Base-by-base conservation (phyloP, 64 coral and sea anemone species). In the Stichodactyla mertensii region DNA sequence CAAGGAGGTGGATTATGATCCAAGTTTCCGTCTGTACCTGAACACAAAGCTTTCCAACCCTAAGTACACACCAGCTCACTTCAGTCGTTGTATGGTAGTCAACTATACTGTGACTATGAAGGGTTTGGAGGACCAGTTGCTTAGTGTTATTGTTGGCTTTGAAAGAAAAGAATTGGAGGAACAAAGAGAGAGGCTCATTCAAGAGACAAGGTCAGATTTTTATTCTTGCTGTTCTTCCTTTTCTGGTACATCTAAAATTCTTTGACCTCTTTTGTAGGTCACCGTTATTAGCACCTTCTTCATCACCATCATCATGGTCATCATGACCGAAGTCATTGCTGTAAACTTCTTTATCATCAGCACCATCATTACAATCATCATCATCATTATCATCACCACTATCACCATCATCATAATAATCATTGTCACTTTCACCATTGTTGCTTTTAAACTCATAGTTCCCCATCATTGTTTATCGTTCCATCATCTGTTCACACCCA, bases 121-220 rank as follows among this genome's bases (percentile, higher is more conserved):
- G 83, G 95, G 95, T 26, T 54, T 97, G 12, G 95, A 97, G 64
- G 95, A 97, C 36, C 95, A 97, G 88, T 82, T 97, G 26, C 64
- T 93, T 69, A 97, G 95, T 89, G 95, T 99, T 20, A 99, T 99
- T 79, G 97, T 99, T 0, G 97, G 97, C 10, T 94, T 99, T 79
- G 97, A 99, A 78, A 87, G 97, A n/a, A 99, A 99, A 77, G 97
- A 99, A 8, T 82, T 99, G 51, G 97, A 99, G 77, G 97, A 99
- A 74, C 97, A 99, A 77, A 74, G 97, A 86, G 97, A 99, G 57
- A 95, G 97, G 67, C 90, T 99, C 1, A 99, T 99, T 86, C 97
- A 99, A 58, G 97, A 99, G 84, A 99, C 97, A 15, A 95, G 97
- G 97, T 98, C 15, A 19, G 78, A 53, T 69, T 23, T 24, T 20